phyloP scores from a whole-genome alignment of 2,797 vertebrate species.

The Leptoclinus maculatus region DNA sequence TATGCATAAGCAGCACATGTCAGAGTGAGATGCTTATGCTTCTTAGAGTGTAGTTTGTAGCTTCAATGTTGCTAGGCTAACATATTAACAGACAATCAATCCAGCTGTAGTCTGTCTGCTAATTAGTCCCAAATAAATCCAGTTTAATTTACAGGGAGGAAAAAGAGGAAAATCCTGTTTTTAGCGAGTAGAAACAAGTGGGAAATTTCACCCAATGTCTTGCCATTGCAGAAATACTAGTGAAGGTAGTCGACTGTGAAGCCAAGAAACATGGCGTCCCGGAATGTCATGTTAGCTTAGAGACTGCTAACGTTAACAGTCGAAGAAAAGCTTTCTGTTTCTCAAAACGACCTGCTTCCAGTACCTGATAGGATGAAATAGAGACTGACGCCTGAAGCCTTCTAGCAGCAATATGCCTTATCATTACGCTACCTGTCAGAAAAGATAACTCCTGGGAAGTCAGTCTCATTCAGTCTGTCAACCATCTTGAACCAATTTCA shows the following conservation, averaged over 20 bases:
- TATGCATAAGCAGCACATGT: background rate
- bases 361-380: background rate
- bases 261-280: background rate
- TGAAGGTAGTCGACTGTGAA: background rate
- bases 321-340: background rate
- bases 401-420: background rate
- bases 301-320: background rate
- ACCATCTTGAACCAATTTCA: background rate
- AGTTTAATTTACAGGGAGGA: background rate
- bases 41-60: background rate
- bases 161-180: background rate
- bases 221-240: background rate
- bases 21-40: background rate
- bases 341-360: background rate
- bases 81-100: background rate
- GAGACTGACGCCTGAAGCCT: background rate
- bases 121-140: slow-evolving; percentile 5
- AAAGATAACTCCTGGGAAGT: background rate
- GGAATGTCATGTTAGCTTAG: background rate
- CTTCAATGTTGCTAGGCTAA: background rate
- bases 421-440: background rate
- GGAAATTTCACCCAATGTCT: background rate
- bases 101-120: background rate
- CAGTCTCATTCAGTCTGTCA: background rate
- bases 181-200: background rate